These are phyloP conservation scores for Sialia sialis DNA, from an alignment of 2,113 vertebrate genomes.

Conservation along the genomic window DNA sequence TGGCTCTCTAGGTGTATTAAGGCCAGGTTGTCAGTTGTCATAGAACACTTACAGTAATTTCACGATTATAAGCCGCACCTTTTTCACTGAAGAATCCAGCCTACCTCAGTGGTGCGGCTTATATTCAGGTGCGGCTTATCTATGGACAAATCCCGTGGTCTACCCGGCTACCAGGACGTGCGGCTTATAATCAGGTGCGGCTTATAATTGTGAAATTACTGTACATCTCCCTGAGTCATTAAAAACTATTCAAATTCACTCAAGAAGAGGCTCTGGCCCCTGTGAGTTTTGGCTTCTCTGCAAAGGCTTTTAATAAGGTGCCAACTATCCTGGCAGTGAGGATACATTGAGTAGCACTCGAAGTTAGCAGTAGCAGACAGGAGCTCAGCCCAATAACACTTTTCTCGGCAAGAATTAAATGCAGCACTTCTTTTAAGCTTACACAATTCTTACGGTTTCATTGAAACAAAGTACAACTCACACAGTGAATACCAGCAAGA, in stretches of 20 bases:
- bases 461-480: constrained; percentile 27
- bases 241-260: background rate
- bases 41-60: too few relatives aligned
- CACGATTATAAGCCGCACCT: too few relatives aligned
- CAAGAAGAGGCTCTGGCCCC: background rate
- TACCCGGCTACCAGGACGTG: too few relatives aligned
- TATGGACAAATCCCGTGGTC: too few relatives aligned
- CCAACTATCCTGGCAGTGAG: constrained; percentile 11
- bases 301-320: constrained; percentile 30
- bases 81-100: too few relatives aligned
- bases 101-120: too few relatives aligned
- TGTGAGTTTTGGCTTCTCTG: background rate
- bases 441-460: constrained; percentile 27
- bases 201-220: too few relatives aligned
- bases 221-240: background rate
- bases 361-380: constrained; percentile 29
- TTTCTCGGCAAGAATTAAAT: background rate
- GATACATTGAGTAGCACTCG: background rate
- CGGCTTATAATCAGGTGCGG: too few relatives aligned
- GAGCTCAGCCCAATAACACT: background rate
- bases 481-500: background rate
- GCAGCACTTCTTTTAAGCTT: background rate
- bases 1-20: background rate
- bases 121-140: too few relatives aligned
- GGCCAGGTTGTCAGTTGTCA: background rate